Conservation (phyloP, 1,140 invertebrate genomes). For the Alviniconcha marisindica region DNA sequence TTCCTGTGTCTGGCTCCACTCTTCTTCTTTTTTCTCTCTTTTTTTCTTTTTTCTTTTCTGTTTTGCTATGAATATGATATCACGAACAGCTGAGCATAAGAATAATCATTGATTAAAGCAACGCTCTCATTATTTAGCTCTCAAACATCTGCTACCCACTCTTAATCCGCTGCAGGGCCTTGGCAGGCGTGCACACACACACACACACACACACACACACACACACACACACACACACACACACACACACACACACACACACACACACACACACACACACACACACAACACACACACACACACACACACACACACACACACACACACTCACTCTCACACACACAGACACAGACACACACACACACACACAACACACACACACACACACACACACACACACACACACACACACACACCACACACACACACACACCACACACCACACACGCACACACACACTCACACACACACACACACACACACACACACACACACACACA, state of each 20-base stretch:
- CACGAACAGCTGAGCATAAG: no score
- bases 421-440: neutral
- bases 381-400: conserved; percentile 3
- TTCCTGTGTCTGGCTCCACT: no score
- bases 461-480: neutral
- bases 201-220: no score
- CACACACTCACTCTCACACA: neutral
- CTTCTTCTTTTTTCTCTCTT: no score
- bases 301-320: conserved; percentile 12
- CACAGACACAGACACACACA: neutral
- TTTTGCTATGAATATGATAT: no score
- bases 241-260: neutral
- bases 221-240: no score
- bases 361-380: neutral
- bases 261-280: neutral
- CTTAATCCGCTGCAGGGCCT: no score
- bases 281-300: neutral
- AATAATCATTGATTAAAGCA: no score
- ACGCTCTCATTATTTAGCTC: no score
- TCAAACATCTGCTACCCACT: no score
- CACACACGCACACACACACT: neutral
- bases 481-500: neutral
- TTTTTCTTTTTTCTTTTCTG: no score
- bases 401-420: neutral
- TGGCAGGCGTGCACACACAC: no score